phyloP scores from a whole-genome alignment of 2,888 invertebrate species.

The Onthophagus sagittarius region DNA sequence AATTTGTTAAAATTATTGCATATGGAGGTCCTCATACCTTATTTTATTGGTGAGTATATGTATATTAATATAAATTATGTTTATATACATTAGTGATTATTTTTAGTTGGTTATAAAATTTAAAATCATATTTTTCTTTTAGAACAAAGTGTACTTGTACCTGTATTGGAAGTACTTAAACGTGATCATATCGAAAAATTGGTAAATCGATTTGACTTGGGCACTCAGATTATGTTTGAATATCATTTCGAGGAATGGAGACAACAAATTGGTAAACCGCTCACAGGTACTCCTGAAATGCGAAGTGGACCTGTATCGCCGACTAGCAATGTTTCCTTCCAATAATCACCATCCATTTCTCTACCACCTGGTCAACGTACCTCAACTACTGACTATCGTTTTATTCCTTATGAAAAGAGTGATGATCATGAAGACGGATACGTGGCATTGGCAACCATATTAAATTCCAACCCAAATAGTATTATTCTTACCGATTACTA shows the following conservation, averaged over 20 bases:
- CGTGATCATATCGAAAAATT: constrained; percentile 28
- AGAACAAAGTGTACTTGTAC: constrained; percentile 10
- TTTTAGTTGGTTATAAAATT: not conserved
- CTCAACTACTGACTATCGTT: not conserved
- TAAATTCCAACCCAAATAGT: constrained; percentile 24
- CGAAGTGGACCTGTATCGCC: not conserved
- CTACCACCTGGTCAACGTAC: not conserved
- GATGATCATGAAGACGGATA: not conserved
- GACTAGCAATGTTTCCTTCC: not conserved
- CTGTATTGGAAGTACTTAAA: constrained; percentile 25
- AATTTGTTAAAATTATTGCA: too few relatives aligned
- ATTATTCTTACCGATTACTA: constrained; percentile 25
- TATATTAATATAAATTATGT: too few relatives aligned
- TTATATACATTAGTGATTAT: too few relatives aligned
- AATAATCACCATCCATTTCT: constrained; percentile 8
- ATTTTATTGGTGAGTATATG: too few relatives aligned
- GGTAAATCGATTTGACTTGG: constrained; percentile 27
- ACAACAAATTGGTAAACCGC: constrained; percentile 19
- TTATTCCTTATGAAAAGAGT: constrained; percentile 9
- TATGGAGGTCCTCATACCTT: too few relatives aligned
- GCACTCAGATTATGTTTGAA: constrained; percentile 31
- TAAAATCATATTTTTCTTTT: not conserved
- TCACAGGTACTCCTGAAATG: constrained; percentile 6
- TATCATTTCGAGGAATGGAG: constrained; percentile 31
- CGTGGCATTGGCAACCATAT: constrained; percentile 20